phyloP scores from a whole-genome alignment of 2,113 vertebrate genomes.

The Labrus mixtus region DNA sequence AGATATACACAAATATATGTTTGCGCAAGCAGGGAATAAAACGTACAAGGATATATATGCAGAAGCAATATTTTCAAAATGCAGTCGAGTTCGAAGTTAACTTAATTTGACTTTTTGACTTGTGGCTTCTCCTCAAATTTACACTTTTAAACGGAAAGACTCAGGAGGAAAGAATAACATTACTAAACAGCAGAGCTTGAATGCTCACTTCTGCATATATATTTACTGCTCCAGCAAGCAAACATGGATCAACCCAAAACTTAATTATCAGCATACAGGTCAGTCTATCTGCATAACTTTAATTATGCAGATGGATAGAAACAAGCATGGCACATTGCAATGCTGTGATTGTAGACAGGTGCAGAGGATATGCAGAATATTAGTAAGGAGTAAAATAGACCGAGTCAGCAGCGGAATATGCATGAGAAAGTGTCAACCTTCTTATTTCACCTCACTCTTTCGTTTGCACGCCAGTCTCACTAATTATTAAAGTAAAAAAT shows the following conservation, averaged over 20 bases:
- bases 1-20: constrained; percentile 72
- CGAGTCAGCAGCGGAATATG: constrained; percentile 8
- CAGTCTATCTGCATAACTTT: not conserved
- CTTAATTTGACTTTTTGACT: too few relatives aligned
- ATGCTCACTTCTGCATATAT: constrained; percentile 69
- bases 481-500: not conserved
- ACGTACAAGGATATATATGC: constrained; percentile 37
- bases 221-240: constrained; percentile 45
- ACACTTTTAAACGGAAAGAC: too few relatives aligned
- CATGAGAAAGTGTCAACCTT: constrained; percentile 5
- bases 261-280: constrained; percentile 23
- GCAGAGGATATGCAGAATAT: not conserved
- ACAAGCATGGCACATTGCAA: constrained; percentile 16
- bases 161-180: not conserved
- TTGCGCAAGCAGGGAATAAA: constrained; percentile 60
- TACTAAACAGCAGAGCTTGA: not conserved
- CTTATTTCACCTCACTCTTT: constrained; percentile 31
- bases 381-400: not conserved
- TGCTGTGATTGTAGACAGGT: constrained; percentile 6
- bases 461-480: not conserved
- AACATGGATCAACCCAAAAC: constrained; percentile 3
- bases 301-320: constrained; percentile 17
- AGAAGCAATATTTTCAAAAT: constrained; percentile 10
- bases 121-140: too few relatives aligned
- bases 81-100: not conserved